Conservation (phyloP, 2,113 vertebrate genomes). For the Opisthocomus hoazin region DNA sequence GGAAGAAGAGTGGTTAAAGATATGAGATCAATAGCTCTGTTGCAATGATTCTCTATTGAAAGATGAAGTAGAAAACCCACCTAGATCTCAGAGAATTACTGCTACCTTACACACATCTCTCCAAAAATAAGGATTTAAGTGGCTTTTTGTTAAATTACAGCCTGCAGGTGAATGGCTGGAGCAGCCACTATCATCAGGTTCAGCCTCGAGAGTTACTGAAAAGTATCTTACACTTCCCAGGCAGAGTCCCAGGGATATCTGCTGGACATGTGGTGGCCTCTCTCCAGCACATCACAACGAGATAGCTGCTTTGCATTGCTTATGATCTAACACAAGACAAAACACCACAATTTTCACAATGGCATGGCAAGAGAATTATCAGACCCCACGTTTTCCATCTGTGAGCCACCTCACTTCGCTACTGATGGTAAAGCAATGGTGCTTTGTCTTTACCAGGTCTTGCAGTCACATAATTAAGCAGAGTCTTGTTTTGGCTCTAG, state of each 20-base stretch:
- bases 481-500: background rate
- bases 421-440: accelerated
- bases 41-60: background rate
- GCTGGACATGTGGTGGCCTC: background rate
- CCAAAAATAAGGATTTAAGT: background rate
- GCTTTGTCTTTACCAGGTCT: background rate
- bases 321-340: background rate
- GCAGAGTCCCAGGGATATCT: background rate
- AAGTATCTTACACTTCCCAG: background rate
- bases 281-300: background rate
- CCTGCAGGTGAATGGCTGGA: background rate
- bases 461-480: background rate
- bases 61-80: background rate
- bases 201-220: background rate
- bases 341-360: background rate
- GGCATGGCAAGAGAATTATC: background rate
- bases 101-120: background rate
- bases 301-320: background rate
- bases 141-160: background rate
- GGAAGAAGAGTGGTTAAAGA: background rate
- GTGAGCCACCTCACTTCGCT: background rate
- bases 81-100: background rate
- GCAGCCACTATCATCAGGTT: background rate
- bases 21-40: background rate
- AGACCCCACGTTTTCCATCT: background rate